These are phyloP conservation scores for Hylyphantes graminicola DNA, from an alignment of 1,140 invertebrate genomes.

Conservation along the genomic window DNA sequence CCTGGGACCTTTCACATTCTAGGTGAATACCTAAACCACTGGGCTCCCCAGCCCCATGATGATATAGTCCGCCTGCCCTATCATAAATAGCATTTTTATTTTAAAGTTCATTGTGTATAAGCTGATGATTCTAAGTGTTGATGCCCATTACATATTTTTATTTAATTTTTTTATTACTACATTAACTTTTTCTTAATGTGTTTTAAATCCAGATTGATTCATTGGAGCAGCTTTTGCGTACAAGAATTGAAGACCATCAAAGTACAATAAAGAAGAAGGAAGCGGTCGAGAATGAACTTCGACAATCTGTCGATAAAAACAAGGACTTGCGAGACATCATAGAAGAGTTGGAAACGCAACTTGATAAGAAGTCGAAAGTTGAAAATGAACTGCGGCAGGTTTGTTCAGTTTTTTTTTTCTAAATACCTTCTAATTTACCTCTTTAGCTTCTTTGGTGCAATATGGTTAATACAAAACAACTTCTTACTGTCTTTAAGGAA, in stretches of 20 bases:
- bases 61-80: too few relatives aligned
- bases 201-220: conserved; percentile 48
- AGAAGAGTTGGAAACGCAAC: conserved; percentile 47
- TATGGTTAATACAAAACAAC: too few relatives aligned
- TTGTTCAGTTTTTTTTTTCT: background rate
- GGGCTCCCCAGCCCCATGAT: too few relatives aligned
- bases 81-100: too few relatives aligned
- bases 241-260: conserved; percentile 48
- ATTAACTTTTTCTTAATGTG: background rate
- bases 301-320: conserved; percentile 56
- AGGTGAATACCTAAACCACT: too few relatives aligned
- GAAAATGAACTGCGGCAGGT: conserved; percentile 45
- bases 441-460: too few relatives aligned
- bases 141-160: too few relatives aligned
- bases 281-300: conserved; percentile 42
- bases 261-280: conserved; percentile 49
- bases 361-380: conserved; percentile 45
- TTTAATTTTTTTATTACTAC: background rate
- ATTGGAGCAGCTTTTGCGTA: conserved; percentile 39
- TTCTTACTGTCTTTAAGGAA: too few relatives aligned
- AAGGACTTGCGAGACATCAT: conserved; percentile 57
- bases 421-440: too few relatives aligned
- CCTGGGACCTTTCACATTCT: too few relatives aligned
- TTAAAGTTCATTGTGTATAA: too few relatives aligned
- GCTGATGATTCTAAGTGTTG: too few relatives aligned